These are phyloP conservation scores for Petrocephalus sullivani DNA, from an alignment of 2,797 vertebrate species.

Conservation along the genomic window DNA sequence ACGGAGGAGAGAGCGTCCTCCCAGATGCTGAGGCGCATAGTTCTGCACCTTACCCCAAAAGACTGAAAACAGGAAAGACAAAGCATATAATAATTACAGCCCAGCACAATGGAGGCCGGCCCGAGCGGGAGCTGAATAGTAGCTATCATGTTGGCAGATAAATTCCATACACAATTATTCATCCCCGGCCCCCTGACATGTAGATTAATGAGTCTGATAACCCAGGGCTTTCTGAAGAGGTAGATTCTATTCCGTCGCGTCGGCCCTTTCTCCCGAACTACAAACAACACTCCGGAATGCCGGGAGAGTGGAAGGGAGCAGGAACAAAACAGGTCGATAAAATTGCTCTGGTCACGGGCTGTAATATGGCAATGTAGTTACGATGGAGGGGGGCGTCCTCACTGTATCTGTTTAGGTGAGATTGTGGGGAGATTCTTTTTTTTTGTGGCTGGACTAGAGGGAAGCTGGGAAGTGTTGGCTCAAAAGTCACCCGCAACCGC, in stretches of 20 bases:
- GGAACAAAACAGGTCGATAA: constrained; percentile 50
- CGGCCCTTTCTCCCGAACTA: constrained; percentile 58
- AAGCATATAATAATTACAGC: constrained; percentile 86
- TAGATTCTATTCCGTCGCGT: constrained; percentile 75
- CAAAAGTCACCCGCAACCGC: background rate
- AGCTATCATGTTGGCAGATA: constrained; percentile 97
- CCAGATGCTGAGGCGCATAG: constrained; percentile 64
- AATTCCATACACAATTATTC: constrained; percentile 99
- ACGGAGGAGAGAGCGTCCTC: constrained; percentile 67
- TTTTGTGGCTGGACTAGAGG: background rate
- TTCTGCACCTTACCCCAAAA: constrained; percentile 61
- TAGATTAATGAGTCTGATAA: constrained; percentile 99
- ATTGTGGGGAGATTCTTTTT: background rate
- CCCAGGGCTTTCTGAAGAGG: constrained; percentile 81
- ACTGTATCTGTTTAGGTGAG: background rate
- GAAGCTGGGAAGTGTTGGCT: background rate
- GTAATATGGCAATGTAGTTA: background rate
- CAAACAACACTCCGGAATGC: constrained; percentile 59
- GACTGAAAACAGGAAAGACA: constrained; percentile 74
- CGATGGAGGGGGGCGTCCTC: background rate
- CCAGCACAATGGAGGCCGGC: constrained; percentile 69
- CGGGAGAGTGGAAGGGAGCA: constrained; percentile 51
- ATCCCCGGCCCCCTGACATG: constrained; percentile 92
- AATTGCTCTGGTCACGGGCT: constrained; percentile 52
- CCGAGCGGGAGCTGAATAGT: constrained; percentile 75